phyloP scores from a whole-genome alignment of 1,140 invertebrate species.

The Andricus grossulariae region DNA sequence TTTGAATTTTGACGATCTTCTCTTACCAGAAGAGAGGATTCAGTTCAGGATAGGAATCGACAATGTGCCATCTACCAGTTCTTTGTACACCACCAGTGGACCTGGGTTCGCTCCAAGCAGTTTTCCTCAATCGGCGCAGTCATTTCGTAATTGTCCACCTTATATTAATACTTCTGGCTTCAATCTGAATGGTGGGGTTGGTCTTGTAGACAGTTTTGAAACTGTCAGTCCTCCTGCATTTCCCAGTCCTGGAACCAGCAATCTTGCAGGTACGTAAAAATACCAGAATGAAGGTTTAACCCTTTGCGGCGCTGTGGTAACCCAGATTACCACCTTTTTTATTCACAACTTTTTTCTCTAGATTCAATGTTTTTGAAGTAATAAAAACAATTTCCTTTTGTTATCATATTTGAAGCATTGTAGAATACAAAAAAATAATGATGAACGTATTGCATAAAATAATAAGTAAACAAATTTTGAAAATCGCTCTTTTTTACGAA shows the following conservation, averaged over 20 bases:
- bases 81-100: conserved; percentile 54
- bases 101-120: conserved; percentile 65
- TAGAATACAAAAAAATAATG: too few species aligned
- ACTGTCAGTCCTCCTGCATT: conserved; percentile 65
- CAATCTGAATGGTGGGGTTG: conserved; percentile 62
- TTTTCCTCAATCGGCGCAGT: conserved; percentile 66
- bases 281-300: conserved; percentile 20
- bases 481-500: too few species aligned
- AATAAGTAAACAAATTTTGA: too few species aligned
- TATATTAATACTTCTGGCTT: conserved; percentile 58
- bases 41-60: conserved; percentile 52
- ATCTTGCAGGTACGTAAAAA: conserved; percentile 64
- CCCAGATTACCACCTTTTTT: too few species aligned
- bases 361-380: too few species aligned
- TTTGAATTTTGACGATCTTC: conserved; percentile 89
- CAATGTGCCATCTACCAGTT: conserved; percentile 47
- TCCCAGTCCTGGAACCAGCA: conserved; percentile 69
- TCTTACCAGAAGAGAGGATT: conserved; percentile 82
- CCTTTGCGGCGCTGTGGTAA: too few species aligned
- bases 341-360: too few species aligned
- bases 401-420: too few species aligned
- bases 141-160: conserved; percentile 59
- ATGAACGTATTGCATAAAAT: too few species aligned
- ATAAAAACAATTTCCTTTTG: too few species aligned
- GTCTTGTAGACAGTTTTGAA: conserved; percentile 63